phyloP scores from a whole-genome alignment of 2,113 vertebrate species.

The Opisthocomus hoazin region DNA sequence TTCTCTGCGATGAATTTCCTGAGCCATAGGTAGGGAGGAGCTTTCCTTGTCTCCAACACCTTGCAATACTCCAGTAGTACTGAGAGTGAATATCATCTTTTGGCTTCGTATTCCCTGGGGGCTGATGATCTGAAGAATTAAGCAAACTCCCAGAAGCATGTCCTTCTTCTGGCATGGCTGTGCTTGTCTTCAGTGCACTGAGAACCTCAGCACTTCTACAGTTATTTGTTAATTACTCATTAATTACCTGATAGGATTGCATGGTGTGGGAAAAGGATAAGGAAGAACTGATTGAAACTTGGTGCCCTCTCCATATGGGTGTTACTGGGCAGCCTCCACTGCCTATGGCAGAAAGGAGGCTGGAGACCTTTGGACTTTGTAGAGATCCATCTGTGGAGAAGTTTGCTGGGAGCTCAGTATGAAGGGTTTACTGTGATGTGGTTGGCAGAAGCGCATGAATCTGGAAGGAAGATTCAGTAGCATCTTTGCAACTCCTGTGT shows the following conservation, averaged over 20 bases:
- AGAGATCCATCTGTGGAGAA: background rate
- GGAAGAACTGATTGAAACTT: background rate
- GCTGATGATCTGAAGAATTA: background rate
- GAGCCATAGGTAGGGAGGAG: background rate
- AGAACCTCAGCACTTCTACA: background rate
- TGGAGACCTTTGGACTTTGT: background rate
- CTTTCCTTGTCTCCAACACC: background rate
- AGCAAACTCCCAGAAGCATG: background rate
- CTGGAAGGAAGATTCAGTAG: background rate
- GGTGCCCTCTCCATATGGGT: background rate
- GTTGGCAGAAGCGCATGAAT: background rate
- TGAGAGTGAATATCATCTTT: background rate
- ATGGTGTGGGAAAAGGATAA: background rate
- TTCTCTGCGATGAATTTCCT: background rate
- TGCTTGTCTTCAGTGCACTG: background rate
- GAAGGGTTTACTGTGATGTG: background rate
- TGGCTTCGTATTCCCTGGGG: background rate
- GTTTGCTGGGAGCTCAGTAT: background rate
- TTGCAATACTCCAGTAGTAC: background rate
- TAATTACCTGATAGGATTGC: background rate
- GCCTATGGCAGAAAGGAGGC: background rate
- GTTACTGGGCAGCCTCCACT: background rate
- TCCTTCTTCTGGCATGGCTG: background rate
- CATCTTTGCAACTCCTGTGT: background rate
- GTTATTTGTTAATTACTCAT: background rate